These are phyloP conservation scores for Mycalesis mineus DNA, from an alignment of 2,888 invertebrate genomes.

Conservation along the genomic window DNA sequence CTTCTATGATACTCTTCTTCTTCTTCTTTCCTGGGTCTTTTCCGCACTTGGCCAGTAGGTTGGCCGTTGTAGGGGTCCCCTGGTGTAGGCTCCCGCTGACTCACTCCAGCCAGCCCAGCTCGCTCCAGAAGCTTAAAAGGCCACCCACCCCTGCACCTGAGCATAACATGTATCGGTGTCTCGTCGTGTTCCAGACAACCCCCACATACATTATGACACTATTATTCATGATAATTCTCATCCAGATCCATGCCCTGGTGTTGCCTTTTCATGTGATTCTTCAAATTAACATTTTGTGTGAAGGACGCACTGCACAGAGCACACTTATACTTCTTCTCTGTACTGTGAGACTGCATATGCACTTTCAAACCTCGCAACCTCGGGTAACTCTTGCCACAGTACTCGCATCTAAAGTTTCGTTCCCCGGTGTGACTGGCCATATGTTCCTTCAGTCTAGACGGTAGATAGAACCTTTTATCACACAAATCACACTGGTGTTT, in stretches of 20 bases:
- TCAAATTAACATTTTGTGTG: constrained; percentile 72
- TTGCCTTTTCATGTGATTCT: constrained; percentile 73
- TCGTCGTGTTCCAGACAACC: too few species aligned
- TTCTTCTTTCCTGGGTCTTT: too few species aligned
- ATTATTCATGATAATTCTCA: constrained; percentile 29
- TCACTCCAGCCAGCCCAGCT: too few species aligned
- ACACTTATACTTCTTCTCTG: not conserved
- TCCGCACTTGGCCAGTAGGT: too few species aligned
- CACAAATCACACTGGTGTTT: constrained; percentile 75
- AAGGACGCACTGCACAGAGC: not conserved
- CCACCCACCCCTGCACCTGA: too few species aligned
- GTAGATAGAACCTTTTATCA: constrained; percentile 71
- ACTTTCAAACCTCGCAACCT: constrained; percentile 42
- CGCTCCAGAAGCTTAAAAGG: too few species aligned
- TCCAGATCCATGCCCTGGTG: constrained; percentile 49
- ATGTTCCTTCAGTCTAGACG: constrained; percentile 61
- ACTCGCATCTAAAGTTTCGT: constrained; percentile 62
- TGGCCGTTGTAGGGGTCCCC: too few species aligned
- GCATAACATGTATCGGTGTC: too few species aligned
- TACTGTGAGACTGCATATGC: not conserved
- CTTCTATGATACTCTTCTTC: too few species aligned
- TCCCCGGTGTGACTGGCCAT: constrained; percentile 68
- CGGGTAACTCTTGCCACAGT: constrained; percentile 65
- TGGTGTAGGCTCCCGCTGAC: too few species aligned
- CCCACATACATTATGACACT: not conserved